A percentile compares a stretch with the other conserved stretches of the same genome.
Conservation (phyloP, 2,888 invertebrate genomes). For the Eustalomyia histrio region DNA sequence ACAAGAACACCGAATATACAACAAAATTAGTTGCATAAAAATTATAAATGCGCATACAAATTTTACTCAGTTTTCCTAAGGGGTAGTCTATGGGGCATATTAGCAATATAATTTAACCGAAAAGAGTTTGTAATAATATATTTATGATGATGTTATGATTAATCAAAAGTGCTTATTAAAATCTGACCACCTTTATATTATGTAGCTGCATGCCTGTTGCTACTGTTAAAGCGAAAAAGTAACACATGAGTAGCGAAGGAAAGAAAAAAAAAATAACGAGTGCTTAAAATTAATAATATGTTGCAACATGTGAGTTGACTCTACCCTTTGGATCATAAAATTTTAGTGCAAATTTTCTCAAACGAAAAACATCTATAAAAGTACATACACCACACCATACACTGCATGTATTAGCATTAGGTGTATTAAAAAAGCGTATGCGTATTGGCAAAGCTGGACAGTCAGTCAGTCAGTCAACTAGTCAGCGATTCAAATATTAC, state of each 20-base stretch:
- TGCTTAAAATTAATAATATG: conserved; percentile 34
- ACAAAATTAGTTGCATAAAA: too few species aligned
- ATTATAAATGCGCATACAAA: too few species aligned
- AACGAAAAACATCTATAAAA: conserved; percentile 20
- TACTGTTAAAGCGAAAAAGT: conserved; percentile 38
- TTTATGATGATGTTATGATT: too few species aligned
- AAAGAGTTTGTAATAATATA: too few species aligned
- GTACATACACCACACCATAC: neutral
- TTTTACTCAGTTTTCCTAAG: too few species aligned
- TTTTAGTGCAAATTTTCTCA: conserved; percentile 25
- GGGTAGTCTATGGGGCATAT: too few species aligned
- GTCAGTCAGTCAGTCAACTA: conserved; percentile 8
- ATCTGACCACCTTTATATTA: conserved; percentile 40
- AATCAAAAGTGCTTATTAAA: neutral
- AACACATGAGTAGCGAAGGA: conserved; percentile 9
- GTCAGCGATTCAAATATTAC: neutral
- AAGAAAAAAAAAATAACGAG: conserved; percentile 7
- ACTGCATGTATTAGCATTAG: too few species aligned
- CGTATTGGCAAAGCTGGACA: conserved; percentile 25
- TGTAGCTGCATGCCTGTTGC: conserved; percentile 26
- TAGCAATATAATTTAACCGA: too few species aligned
- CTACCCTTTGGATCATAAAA: conserved; percentile 52
- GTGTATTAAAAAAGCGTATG: conserved; percentile 37
- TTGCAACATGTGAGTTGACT: conserved; percentile 24
- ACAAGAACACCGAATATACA: too few species aligned